Conservation (phyloP, 2,888 invertebrate genomes). For the Amblyteles armatorius region DNA sequence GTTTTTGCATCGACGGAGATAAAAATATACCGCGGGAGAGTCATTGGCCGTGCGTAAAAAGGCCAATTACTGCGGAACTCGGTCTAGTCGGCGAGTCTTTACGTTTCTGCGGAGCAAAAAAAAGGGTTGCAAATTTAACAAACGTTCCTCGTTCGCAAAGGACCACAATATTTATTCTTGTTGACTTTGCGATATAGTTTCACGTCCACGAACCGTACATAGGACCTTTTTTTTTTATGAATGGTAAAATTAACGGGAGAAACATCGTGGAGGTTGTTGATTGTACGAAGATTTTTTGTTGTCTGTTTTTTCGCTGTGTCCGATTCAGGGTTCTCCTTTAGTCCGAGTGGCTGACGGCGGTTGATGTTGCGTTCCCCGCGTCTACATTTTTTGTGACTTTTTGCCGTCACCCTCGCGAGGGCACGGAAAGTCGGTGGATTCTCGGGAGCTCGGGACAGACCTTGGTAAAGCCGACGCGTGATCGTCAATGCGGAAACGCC, state of each 20-base stretch:
- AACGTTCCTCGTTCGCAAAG: too few relatives aligned
- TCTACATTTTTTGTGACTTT: conserved; percentile 3
- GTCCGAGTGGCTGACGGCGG: conserved; percentile 15
- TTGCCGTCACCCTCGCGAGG: conserved; percentile 14
- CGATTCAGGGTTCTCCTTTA: conserved; percentile 10
- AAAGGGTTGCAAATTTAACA: too few relatives aligned
- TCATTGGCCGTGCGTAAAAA: background rate
- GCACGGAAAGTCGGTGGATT: conserved; percentile 22
- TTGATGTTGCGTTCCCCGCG: conserved; percentile 23
- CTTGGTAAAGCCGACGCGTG: conserved; percentile 27
- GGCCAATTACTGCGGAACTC: conserved; percentile 3
- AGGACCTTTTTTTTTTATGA: too few relatives aligned
- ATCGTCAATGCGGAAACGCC: conserved; percentile 49
- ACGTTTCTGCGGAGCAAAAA: background rate
- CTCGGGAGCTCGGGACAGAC: conserved; percentile 27
- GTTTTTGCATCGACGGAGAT: background rate
- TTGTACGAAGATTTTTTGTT: too few relatives aligned
- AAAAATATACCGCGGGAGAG: background rate
- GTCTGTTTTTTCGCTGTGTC: background rate
- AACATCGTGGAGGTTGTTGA: too few relatives aligned
- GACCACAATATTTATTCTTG: too few relatives aligned
- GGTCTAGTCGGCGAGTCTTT: background rate
- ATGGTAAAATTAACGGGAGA: too few relatives aligned
- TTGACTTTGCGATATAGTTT: too few relatives aligned
- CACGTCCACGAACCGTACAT: too few relatives aligned